A percentile compares a stretch with the other conserved stretches of the same genome.
phyloP scores from a whole-genome alignment of 2,888 invertebrate species.

The Leptinotarsa tumamoca region DNA sequence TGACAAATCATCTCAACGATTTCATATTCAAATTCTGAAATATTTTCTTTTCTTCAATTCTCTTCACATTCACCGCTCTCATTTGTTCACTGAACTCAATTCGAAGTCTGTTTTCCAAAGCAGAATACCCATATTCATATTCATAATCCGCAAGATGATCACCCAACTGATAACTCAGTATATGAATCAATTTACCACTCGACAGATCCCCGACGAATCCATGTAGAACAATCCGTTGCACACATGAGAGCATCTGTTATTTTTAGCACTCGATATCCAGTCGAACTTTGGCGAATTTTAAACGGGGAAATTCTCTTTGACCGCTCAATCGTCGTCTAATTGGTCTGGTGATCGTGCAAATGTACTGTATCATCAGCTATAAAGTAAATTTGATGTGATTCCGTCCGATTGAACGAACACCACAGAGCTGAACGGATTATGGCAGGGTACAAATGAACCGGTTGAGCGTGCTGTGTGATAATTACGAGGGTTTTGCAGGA shows the following conservation, averaged over 20 bases:
- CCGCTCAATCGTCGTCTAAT: conserved; percentile 35
- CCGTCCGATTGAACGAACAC: conserved; percentile 22
- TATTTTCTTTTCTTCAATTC: too few relatives aligned
- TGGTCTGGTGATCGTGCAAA: conserved; percentile 31
- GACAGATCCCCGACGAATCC: not conserved
- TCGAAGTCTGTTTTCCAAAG: not conserved
- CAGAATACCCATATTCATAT: not conserved
- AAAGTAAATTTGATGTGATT: conserved; percentile 33
- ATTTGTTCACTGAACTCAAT: not conserved
- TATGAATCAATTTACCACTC: conserved; percentile 10
- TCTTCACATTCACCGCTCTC: too few relatives aligned
- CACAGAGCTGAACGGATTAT: conserved; percentile 1
- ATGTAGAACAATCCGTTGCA: not conserved
- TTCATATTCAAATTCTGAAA: too few relatives aligned
- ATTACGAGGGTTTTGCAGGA: not conserved
- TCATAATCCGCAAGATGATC: conserved; percentile 2
- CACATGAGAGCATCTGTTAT: conserved; percentile 4
- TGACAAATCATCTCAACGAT: too few relatives aligned
- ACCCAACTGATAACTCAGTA: not conserved
- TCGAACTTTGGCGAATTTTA: conserved; percentile 30
- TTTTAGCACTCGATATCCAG: conserved; percentile 15
- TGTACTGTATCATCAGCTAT: conserved; percentile 30
- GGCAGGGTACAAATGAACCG: not conserved
- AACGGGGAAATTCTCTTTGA: conserved; percentile 35
- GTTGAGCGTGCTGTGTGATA: not conserved